Base-by-base conservation (phyloP, 2,888 invertebrate genomes). In the Drosophila macrothrix region DNA sequence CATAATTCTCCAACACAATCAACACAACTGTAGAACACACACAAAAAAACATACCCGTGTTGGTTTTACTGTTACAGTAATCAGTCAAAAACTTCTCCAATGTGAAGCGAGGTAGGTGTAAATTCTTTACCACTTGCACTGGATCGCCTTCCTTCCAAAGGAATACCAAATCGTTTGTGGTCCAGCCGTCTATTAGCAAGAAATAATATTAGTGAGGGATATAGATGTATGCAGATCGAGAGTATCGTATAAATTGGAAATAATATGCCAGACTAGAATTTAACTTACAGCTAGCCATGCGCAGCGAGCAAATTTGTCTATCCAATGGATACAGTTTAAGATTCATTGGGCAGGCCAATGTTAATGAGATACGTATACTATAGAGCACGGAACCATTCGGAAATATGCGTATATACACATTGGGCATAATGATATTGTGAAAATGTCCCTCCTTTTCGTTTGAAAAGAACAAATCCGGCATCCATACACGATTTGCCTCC, bases 361-460 rank as follows among this genome's bases (percentile, higher is more conserved):
- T 98, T 90, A 99, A 94, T 46, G 99, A 99, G 94, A 99, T 97
- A 93, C 99, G 97, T 94, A 99, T 98, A 94, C 98, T 98, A 95
- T 99, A 99, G 79, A 99, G 95, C 87, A 99, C 98, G 83, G 97
- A 97, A 81, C 99, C 99, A 90, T 98, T 96, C 71, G 98, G 98
- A 94, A 98, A 98, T 93, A 99, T 98, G 84, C 99, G 95, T 93
- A 99, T 97, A 95, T 99, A 98, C 83, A 99, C 98, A 94, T 99
- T 99, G 76, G 98, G 98, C 97, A 98, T 98, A 93, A 98, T 98
- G 94, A 99, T 98, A 93, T 98, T 97, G 94, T 99, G 98, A 93
- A 99, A 97, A 93, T 98, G 98, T 64, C 99, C 99, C 92, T 98
- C 98, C 94, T 99, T 99, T 94, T 99, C 99, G 92, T 99, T 99